phyloP scores from a whole-genome alignment of 2,888 invertebrate species.

The Coenonympha glycerion region DNA sequence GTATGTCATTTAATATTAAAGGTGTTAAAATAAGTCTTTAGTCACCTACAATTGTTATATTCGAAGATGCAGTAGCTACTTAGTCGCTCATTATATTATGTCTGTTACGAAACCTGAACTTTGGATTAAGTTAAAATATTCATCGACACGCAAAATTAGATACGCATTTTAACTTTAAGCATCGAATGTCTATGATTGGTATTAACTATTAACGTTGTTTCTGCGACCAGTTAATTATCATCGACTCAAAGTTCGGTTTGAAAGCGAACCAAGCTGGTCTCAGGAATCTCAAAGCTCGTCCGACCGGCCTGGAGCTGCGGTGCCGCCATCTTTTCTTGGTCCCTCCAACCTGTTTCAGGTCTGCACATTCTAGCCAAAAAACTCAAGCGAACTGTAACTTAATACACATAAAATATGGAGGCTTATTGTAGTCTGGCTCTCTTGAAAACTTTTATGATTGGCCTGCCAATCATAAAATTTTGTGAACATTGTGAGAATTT shows the following conservation, averaged over 20 bases:
- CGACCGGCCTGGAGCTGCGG: constrained; percentile 51
- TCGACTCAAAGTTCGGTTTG: constrained; percentile 56
- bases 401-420: background rate
- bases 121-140: background rate
- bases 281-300: constrained; percentile 63
- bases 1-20: too few species aligned
- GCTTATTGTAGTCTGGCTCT: background rate
- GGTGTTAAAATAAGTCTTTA: too few species aligned
- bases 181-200: constrained; percentile 1
- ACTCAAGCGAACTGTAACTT: constrained; percentile 11
- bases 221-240: constrained; percentile 29
- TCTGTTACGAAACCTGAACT: background rate
- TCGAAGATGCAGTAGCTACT: background rate
- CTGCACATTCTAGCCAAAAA: constrained; percentile 24
- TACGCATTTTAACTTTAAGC: background rate
- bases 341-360: constrained; percentile 29
- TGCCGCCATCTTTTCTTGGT: constrained; percentile 36
- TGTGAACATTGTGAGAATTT: too few species aligned
- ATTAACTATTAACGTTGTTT: background rate
- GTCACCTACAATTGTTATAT: background rate
- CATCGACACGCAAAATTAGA: background rate
- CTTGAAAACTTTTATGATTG: background rate
- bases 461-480: too few species aligned
- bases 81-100: background rate
- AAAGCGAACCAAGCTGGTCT: constrained; percentile 64